Evolutionary conservation across 2,113 vertebrate species (phyloP), one percentile per base, ranked within the genome.

Genomic region (Zapornia atra): DNA sequence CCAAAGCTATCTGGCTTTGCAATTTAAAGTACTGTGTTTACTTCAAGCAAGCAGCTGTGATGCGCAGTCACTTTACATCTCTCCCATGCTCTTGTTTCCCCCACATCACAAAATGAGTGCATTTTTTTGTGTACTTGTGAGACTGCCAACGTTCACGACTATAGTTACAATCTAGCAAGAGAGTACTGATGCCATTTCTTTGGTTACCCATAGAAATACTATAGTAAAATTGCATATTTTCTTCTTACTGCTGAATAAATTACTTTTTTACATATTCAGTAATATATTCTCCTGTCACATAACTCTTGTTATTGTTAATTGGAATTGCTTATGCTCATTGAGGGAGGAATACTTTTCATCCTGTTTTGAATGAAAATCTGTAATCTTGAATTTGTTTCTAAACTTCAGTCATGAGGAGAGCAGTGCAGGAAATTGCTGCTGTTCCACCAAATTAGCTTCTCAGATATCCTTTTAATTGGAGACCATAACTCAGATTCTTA

Each of bases 381-480:
- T 97, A 98, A 94, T 97, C 96, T 97, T 96, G 97, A 97, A 97
- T 98, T 96, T 97, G 97, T 98, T 98, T 97, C 96, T 97, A 96
- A 98, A 98, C 96, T 97, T 98, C 97, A 96, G 94, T 96, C 96
- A 90, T 70, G 93, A 98, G 96, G 94, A 98, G 83, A 98, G 90
- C 91, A 91, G 79, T 94, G 95, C 78, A 97, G 96, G 97, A 97
- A 98, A 98, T 97, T 97, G 92, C 96, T 97, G 94, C 97, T 97
- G 97, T 98, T 98, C 98, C 97, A 95, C 97, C 96, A 88, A 98
- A 98, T 98, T 98, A 98, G 97, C 95, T 97, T 97, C 97, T 98
- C 95, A 95, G 96, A 97, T 98, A 98, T 98, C 97, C 95, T 98
- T 98, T 98, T 98, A 98, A 98, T 98, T 98, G 96, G 97, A 97